Evolutionary conservation across 2,113 vertebrate genomes (phyloP), one percentile per base, ranked within the genome.

Genomic region (Genyomyrus donnyi): DNA sequence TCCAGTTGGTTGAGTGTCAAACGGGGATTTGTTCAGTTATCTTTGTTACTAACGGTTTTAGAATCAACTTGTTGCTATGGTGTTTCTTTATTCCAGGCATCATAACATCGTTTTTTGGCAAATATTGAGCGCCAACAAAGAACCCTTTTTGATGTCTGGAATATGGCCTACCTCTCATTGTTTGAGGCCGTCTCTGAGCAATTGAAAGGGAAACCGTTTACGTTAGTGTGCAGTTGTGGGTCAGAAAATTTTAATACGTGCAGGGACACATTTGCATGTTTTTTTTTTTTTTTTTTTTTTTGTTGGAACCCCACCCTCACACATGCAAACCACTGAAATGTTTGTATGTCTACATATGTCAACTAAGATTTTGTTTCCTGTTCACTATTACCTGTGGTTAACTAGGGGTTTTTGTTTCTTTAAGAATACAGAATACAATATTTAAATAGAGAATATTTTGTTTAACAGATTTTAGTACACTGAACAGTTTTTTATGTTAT

Each of bases 1-100:
- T 45, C 87, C 52, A 66, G 87, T 62, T 62, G 87, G 87, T 88
- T 58, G 87, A 62, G 31, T 62, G 87, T 88, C 31, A 70, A 70
- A 70, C 62, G 3, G 27, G 62, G 48, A 52, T 50, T 87, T n/a
- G 13, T 87, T 87, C 9, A 31, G 9, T 52, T 53, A n/a, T 31
- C 5, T 19, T 39, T 80, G 74, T 80, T 42, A 80, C 35, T 80
- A 42, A 39, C 1, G 35, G 15, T 35, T 87, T 53, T 87, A 17
- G 9, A n/a, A 17, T 31, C 48, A 35, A 49, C n/a, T n/a, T 87
- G n/a, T 87, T 53, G n/a, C 19, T 66, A n/a, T 66, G 24, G 35
- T 15, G 35, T 62, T 66, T 42, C 52, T 88, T 49, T 48, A 49
- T 49, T 85, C 83, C 24, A 45, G 46, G 42, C 13, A 48, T 45